These are phyloP conservation scores for Onchidella celtica DNA, from an alignment of 2,888 invertebrate genomes.

Conservation along the genomic window DNA sequence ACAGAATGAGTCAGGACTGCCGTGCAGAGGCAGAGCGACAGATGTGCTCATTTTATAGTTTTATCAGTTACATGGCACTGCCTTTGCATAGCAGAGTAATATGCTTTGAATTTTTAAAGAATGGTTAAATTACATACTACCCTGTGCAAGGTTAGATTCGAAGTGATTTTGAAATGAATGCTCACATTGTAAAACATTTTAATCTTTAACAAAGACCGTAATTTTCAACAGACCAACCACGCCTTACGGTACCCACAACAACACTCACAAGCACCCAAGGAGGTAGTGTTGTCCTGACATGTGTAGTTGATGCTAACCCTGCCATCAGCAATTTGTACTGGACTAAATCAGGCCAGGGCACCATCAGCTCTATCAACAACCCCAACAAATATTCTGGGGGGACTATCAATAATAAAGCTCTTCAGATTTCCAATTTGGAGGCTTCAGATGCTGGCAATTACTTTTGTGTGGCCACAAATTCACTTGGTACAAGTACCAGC, in stretches of 20 bases:
- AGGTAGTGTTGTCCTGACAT: background rate
- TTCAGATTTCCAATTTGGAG: background rate
- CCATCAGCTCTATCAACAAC: background rate
- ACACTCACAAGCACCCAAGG: background rate
- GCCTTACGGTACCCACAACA: background rate
- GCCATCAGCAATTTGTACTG: background rate
- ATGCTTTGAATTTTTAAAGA: too few species aligned
- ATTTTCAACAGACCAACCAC: background rate
- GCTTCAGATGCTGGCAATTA: background rate
- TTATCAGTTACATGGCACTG: too few species aligned
- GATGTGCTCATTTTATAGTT: too few species aligned
- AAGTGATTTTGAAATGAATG: too few species aligned
- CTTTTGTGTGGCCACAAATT: background rate
- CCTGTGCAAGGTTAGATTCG: too few species aligned
- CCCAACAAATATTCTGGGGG: constrained; percentile 4
- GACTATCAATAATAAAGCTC: background rate
- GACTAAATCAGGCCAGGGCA: background rate
- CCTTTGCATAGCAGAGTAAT: too few species aligned
- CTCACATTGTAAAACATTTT: too few species aligned
- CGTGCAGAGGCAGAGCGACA: too few species aligned
- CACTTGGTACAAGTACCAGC: background rate
- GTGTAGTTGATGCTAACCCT: background rate
- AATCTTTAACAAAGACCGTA: too few species aligned
- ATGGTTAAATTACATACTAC: too few species aligned
- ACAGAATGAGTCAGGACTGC: too few species aligned